Evolutionary conservation across 2,113 vertebrate genomes (phyloP).

Genomic region (Dendropsophus ebraccatus): DNA sequence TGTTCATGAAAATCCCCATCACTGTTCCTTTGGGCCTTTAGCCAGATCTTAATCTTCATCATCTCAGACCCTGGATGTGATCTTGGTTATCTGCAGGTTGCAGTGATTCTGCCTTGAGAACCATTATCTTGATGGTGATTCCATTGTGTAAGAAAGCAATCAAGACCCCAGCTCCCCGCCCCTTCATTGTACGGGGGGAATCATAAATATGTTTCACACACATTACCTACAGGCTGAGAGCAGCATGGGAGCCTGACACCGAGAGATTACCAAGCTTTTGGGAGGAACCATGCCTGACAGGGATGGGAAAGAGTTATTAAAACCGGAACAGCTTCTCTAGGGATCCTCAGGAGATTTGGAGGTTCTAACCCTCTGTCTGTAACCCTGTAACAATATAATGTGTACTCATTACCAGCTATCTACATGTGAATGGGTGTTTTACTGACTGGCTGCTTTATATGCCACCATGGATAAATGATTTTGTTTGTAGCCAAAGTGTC

Average conservation of each 20-base stretch:
- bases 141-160: slow-evolving; percentile 47
- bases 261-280: slow-evolving; percentile 63
- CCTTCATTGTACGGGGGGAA: slow-evolving; percentile 44
- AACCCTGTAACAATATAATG: background rate
- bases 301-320: slow-evolving; percentile 73
- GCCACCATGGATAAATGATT: background rate
- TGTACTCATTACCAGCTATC: slow-evolving; percentile 39
- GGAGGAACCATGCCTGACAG: slow-evolving; percentile 7
- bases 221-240: slow-evolving; percentile 58
- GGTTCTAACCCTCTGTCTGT: background rate
- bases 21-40: slow-evolving; percentile 20
- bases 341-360: slow-evolving; percentile 62
- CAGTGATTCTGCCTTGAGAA: slow-evolving; percentile 37
- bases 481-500: background rate
- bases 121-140: slow-evolving; percentile 38
- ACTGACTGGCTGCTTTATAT: background rate
- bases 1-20: slow-evolving; percentile 40
- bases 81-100: slow-evolving; percentile 48
- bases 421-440: slow-evolving; percentile 27
- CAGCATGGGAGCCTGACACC: slow-evolving; percentile 50
- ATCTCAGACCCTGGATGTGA: slow-evolving; percentile 44
- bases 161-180: slow-evolving; percentile 28
- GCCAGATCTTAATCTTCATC: slow-evolving; percentile 39
- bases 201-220: slow-evolving; percentile 65
- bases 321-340: slow-evolving; percentile 65